Base-by-base conservation (phyloP, 2,797 vertebrate species). In the Anomalospiza imberbis region DNA sequence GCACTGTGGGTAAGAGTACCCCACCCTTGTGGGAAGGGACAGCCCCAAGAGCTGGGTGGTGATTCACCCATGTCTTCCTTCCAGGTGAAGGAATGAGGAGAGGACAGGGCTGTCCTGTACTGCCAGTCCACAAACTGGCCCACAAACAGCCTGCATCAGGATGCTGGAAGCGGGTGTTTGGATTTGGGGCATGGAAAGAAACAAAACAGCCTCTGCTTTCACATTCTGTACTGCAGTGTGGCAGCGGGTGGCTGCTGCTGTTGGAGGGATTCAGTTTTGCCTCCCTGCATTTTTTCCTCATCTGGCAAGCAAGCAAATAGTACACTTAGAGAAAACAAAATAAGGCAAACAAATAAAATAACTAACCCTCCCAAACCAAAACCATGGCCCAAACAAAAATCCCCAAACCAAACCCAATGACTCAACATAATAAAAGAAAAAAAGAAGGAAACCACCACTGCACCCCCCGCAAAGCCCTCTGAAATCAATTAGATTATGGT, bases 1-100 rank as follows among this genome's bases (percentile, higher is more conserved):
- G 21, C 1, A 0, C 21, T 21, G n/a, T 9, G 20, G 24, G 8
- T 60, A 34, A 74, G 19, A 44, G 25, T 34, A 75, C 3, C 18
- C 5, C 45, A 72, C 9, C 15, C 34, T 7, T 31, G 32, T 18
- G 13, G 36, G 38, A 81, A 66, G 11, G 8, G 22, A 42, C 13
- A n/a, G 20, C 26, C 48, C 13, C 50, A 72, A 34, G 13, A 65
- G 14, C n/a, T 0, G 0, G 1, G 28, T 5, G 10, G 11, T 25
- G 40, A 79, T 4, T 16, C 4, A 42, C n/a, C 7, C 42, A 29
- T 3, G 1, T 22, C 26, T 60, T 72, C 63, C 51, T 68, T 53
- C 12, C 21, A 63, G 48, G 15, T 2, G 31, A 80, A 50, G 12
- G 21, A 48, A 80, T 11, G 11, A 60, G 15, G 13, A 82, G 7